Conservation (phyloP, 2,888 invertebrate species). For the Eupsilia transversa region DNA sequence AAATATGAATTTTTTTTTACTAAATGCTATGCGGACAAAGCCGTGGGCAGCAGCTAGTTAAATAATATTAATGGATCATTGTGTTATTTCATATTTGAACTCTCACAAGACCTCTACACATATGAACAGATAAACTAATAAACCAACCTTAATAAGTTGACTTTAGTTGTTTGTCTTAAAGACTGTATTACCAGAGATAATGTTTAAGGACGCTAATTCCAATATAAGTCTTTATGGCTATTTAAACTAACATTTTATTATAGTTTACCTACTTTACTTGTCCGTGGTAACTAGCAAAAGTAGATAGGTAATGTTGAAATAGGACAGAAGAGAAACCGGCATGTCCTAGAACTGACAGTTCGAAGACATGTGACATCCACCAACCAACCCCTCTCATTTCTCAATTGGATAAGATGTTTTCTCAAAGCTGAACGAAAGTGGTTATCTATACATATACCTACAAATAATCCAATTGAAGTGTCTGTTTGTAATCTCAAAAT, state of each 20-base stretch:
- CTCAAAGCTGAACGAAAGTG: not conserved
- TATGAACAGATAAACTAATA: slow-evolving; percentile 24
- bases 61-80: slow-evolving; percentile 1
- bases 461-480: too few relatives aligned
- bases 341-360: too few relatives aligned
- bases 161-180: slow-evolving; percentile 19
- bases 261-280: not conserved
- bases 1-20: too few relatives aligned
- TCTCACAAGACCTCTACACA: not conserved
- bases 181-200: slow-evolving; percentile 13
- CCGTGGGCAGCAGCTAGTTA: not conserved
- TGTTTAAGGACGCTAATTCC: slow-evolving; percentile 17
- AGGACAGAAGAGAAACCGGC: too few relatives aligned
- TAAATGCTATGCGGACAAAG: too few relatives aligned
- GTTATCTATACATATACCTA: too few relatives aligned
- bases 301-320: not conserved
- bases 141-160: slow-evolving; percentile 9
- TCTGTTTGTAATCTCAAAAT: too few relatives aligned
- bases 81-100: slow-evolving; percentile 10
- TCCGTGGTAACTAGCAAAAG: not conserved
- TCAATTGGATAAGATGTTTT: too few relatives aligned
- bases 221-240: slow-evolving; percentile 29
- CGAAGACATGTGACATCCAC: too few relatives aligned
- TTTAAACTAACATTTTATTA: slow-evolving; percentile 13
- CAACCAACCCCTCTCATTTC: too few relatives aligned